Percentiles rank a stretch among this genome's conserved stretches.
Conservation (phyloP, 2,797 vertebrate genomes). For the Podarcis siculus region DNA sequence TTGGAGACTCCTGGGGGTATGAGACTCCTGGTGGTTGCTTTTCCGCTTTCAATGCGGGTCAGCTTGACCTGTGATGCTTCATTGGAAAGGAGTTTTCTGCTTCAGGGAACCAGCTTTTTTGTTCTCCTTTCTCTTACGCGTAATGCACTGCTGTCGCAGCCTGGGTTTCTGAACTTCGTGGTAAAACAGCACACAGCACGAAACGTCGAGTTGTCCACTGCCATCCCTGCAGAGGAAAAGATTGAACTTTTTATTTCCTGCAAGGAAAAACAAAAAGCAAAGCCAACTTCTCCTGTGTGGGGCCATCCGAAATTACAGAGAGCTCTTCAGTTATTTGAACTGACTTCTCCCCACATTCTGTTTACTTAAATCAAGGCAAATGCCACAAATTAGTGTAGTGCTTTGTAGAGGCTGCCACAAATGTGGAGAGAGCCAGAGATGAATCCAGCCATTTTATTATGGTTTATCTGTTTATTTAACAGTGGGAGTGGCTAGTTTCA, state of each 20-base stretch:
- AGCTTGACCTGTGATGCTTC: not conserved
- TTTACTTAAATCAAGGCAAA: not conserved
- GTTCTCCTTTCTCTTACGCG: not conserved
- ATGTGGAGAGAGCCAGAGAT: not conserved
- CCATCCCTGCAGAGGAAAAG: not conserved
- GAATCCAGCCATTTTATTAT: not conserved
- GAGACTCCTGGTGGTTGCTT: not conserved
- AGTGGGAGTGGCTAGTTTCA: too few species aligned
- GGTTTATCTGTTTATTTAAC: not conserved
- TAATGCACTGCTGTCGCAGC: not conserved
- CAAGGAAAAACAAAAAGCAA: not conserved
- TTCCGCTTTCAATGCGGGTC: not conserved
- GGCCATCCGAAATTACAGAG: not conserved
- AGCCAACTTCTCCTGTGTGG: not conserved
- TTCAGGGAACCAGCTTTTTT: not conserved
- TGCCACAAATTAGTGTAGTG: not conserved
- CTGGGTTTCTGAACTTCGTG: not conserved
- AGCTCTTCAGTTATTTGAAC: not conserved
- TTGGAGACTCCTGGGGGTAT: not conserved
- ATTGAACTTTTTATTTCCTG: not conserved
- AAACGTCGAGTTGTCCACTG: not conserved
- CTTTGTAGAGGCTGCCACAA: not conserved
- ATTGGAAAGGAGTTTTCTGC: slow-evolving; percentile 18
- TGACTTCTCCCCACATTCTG: too few species aligned
- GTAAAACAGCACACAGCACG: not conserved